Evolutionary conservation across 2,888 invertebrate genomes (phyloP).

Genomic region (Micoletzkya japonica): DNA sequence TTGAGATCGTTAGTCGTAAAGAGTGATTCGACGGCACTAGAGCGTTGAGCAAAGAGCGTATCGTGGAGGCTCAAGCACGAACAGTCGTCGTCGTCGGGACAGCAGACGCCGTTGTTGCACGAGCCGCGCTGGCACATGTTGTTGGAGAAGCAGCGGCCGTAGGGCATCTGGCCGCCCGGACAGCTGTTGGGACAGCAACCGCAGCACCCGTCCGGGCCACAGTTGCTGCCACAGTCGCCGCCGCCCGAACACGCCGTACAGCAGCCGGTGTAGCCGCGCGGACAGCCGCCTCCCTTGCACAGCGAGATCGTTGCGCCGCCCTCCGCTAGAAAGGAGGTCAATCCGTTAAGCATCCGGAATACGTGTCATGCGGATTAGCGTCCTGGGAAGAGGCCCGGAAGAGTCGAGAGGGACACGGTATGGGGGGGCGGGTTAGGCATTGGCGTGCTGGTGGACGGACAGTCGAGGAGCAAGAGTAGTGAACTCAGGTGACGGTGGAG

Average conservation of each 20-base stretch:
- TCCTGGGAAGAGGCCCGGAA: too few relatives aligned
- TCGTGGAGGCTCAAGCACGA: conserved; percentile 7
- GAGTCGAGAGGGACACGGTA: too few relatives aligned
- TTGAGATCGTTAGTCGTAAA: too few relatives aligned
- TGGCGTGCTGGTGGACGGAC: too few relatives aligned
- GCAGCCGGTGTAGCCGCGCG: conserved; percentile 35
- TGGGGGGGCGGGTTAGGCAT: too few relatives aligned
- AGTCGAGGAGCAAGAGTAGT: neutral
- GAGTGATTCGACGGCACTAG: neutral
- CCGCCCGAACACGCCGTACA: conserved; percentile 26
- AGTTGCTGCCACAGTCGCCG: neutral
- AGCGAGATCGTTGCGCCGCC: conserved; percentile 2
- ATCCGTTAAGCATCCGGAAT: too few relatives aligned
- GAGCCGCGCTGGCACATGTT: conserved; percentile 8
- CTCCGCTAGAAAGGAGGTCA: conserved; percentile 13
- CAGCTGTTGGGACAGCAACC: conserved; percentile 29
- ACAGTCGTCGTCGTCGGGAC: conserved; percentile 28
- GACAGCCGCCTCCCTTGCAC: conserved; percentile 26
- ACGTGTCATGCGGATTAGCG: conserved; percentile 13
- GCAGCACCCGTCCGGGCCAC: conserved; percentile 7
- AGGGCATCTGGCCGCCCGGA: conserved; percentile 19
- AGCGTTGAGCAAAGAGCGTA: neutral
- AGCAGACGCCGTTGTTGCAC: conserved; percentile 34
- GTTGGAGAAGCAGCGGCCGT: conserved; percentile 26
- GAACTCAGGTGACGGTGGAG: neutral